Evolutionary conservation across 2,797 vertebrate species (phyloP), one percentile per base, ranked within the genome.

Genomic region (Schizopygopsis pylzovi): DNA sequence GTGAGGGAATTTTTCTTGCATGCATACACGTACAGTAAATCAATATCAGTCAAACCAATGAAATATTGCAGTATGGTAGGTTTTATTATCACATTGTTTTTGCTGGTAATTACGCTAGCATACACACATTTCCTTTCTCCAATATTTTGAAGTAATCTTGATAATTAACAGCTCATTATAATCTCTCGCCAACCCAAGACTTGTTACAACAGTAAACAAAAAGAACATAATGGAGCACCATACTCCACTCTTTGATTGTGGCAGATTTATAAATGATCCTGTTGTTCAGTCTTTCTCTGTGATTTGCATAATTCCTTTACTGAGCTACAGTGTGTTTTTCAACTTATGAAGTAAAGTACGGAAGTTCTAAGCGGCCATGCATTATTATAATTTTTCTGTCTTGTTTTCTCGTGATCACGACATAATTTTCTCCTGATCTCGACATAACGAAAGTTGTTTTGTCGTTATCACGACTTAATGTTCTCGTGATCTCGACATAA

Each of bases 181-280:
- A 56, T 77, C 10, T 43, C 49, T 76, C 10, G 6, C 18, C 6
- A 76, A 22, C 5, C 5, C 10, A 54, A 39, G 18, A 13, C 10
- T 41, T 59, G 22, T 41, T 41, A 78, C 20, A 22, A 22, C 22
- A 56, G 49, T 39, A 39, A 77, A 56, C 20, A 12, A 41, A 77
- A 77, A 4, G 3, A 77, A 11, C 18, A 56, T 52, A 22, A 6
- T 59, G 52, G 52, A 39, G 18, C 33, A 3, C 67, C 6, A 77
- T 39, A 33, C 11, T 77, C 16, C 72, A 52, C 72, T 52, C 16
- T 10, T 20, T 76, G 16, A 76, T 75, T 54, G 18, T 33, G 20
- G 49, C 28, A 56, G 28, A 76, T 76, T 37, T 78, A 13, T 78
- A 78, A 77, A 77, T 22, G 11, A 77, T 75, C 45, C 45, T 49